Evolutionary conservation across 2,797 vertebrate genomes (phyloP).

Genomic region (Poecilia velifera): DNA sequence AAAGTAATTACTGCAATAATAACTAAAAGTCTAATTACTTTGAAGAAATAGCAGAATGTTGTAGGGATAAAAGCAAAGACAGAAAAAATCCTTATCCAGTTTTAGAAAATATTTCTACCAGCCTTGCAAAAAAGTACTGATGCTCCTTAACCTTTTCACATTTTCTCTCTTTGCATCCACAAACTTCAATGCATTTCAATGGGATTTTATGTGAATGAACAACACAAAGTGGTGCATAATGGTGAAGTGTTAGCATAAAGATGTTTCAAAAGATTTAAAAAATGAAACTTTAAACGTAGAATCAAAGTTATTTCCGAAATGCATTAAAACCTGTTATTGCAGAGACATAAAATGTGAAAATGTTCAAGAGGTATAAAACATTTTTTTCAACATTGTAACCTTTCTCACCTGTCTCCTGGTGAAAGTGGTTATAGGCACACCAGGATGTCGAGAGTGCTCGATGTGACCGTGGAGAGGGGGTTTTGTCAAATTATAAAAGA

Average conservation of each 20-base stretch:
- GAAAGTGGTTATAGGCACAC: conserved; percentile 83
- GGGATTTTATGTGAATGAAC: neutral
- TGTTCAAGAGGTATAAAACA: neutral
- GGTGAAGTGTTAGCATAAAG: neutral
- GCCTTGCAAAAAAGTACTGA: neutral
- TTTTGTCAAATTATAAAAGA: conserved; percentile 85
- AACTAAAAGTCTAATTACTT: neutral
- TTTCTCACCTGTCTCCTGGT: conserved; percentile 88
- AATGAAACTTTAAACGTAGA: neutral
- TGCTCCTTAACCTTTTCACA: neutral
- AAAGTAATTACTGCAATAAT: neutral
- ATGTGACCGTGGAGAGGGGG: conserved; percentile 84
- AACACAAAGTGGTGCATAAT: neutral
- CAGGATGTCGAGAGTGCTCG: conserved; percentile 83
- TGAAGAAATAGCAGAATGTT: neutral
- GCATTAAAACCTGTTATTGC: neutral
- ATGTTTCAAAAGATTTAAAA: neutral
- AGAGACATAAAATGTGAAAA: neutral
- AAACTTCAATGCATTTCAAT: neutral
- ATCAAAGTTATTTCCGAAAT: neutral
- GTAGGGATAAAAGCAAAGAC: neutral
- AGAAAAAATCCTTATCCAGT: neutral
- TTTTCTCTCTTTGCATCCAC: neutral
- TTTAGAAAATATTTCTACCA: neutral
- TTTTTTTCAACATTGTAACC: neutral